Evolutionary conservation across 1,140 invertebrate genomes (phyloP), one percentile per base, ranked within the genome.

Genomic region (Panagrolaimus sp.): DNA sequence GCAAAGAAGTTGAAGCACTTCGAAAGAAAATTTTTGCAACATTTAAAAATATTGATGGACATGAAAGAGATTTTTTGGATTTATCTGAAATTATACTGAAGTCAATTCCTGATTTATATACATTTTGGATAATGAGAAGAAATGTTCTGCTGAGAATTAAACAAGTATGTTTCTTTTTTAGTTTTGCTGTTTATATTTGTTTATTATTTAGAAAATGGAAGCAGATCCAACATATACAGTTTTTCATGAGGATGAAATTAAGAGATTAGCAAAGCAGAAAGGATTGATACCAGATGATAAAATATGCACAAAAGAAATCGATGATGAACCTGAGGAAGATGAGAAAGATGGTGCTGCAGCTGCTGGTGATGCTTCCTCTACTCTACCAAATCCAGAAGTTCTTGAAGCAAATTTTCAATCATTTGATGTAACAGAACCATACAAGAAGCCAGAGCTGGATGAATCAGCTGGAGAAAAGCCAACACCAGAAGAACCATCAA

Each of bases 91-190:
- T 71, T 16, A 14, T 77, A n/a, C 53, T 77, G 7, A 62, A 42
- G 11, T 70, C 71, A 44, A 66, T 77, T 65, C 77, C 76, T 14
- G 77, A 77, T 71, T 65, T 79, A 47, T 77, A 77, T 48, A 73
- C 76, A n/a, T 76, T 77, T 57, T 77, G 76, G 76, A 70, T 71
- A 44, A 65, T 78, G 20, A 65, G 75, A 51, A 45, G 75, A 38
- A 25, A 77, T 11, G 66, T 63, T 9, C 61, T 76, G 43, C 25
- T 53, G 13, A 13, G 14, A n/a, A 43, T 68, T 14, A 47, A 8
- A 25, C 8, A 25, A 64, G 64, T 73, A 25, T 63, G 23, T 74
- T 64, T 44, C 7, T 38, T 38, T 7, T 38, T 7, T 38, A 38
- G 31, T 38, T 38, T 38, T 38, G 31, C 31, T 38, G 2, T 38